phyloP scores from a whole-genome alignment of 2,797 vertebrate species.

The Coluber constrictor region DNA sequence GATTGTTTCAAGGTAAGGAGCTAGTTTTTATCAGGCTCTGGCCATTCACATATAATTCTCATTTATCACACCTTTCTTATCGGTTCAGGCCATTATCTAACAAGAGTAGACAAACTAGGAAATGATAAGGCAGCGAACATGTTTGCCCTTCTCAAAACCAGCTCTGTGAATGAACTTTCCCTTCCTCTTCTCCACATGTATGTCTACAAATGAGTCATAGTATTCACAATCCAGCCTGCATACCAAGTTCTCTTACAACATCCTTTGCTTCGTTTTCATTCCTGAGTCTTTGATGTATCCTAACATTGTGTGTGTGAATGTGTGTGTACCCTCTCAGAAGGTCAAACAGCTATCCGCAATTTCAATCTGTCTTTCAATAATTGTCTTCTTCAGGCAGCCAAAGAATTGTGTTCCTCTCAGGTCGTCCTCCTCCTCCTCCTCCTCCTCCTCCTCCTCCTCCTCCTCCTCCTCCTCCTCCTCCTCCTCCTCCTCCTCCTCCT shows the following conservation, averaged over 20 bases:
- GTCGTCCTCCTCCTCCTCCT: neutral
- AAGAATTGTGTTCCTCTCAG: neutral
- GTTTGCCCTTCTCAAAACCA: conserved; percentile 13
- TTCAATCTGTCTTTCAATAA: conserved; percentile 48
- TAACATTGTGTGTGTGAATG: conserved; percentile 32
- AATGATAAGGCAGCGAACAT: conserved; percentile 3
- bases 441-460: neutral
- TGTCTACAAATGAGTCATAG: conserved; percentile 4
- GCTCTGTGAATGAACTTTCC: conserved; percentile 10
- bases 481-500: no score
- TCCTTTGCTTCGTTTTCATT: conserved; percentile 57
- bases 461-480: neutral
- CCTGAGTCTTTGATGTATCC: conserved; percentile 39
- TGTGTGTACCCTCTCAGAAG: conserved; percentile 7
- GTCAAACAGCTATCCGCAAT: conserved; percentile 49
- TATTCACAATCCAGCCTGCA: neutral
- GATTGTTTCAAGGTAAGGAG: conserved; percentile 10
- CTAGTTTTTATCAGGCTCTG: neutral
- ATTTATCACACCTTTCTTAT: conserved; percentile 13
- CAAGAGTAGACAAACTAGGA: conserved; percentile 18
- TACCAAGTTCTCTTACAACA: conserved; percentile 56
- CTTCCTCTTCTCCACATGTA: neutral
- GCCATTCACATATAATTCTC: neutral
- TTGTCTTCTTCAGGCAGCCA: neutral
- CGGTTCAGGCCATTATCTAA: conserved; percentile 10